These are phyloP conservation scores for Nothocercus nigrocapillus DNA, from an alignment of 2,113 vertebrate species.

Conservation along the genomic window DNA sequence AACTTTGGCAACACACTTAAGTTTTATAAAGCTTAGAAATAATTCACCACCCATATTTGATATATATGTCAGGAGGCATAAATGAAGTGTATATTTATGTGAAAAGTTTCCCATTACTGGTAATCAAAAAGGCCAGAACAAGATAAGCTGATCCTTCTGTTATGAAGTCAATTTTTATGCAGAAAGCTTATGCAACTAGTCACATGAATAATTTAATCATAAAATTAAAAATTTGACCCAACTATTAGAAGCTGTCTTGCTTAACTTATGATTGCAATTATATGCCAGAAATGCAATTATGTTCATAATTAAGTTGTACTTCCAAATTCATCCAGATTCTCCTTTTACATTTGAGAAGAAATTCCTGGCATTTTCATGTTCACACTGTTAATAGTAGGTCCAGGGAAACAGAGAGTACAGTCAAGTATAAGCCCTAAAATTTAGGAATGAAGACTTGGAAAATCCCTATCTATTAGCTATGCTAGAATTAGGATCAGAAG, in stretches of 20 bases:
- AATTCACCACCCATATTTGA: neutral
- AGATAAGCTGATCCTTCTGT: neutral
- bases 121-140: neutral
- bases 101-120: neutral
- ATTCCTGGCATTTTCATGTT: neutral
- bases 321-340: neutral
- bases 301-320: conserved; percentile 44
- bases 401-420: neutral
- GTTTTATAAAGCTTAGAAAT: neutral
- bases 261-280: conserved; percentile 73
- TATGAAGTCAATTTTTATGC: conserved; percentile 60
- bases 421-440: neutral
- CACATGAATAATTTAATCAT: conserved; percentile 74
- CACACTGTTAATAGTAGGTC: neutral
- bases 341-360: neutral
- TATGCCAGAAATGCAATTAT: conserved; percentile 31
- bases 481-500: neutral
- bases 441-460: neutral
- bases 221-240: conserved; percentile 70
- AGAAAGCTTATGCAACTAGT: conserved; percentile 44
- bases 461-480: neutral
- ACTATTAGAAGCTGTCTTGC: conserved; percentile 56
- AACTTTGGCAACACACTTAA: neutral
- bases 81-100: neutral
- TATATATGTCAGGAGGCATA: neutral